phyloP scores from a whole-genome alignment of 1,140 invertebrate species.

The Frieseomelitta varia region DNA sequence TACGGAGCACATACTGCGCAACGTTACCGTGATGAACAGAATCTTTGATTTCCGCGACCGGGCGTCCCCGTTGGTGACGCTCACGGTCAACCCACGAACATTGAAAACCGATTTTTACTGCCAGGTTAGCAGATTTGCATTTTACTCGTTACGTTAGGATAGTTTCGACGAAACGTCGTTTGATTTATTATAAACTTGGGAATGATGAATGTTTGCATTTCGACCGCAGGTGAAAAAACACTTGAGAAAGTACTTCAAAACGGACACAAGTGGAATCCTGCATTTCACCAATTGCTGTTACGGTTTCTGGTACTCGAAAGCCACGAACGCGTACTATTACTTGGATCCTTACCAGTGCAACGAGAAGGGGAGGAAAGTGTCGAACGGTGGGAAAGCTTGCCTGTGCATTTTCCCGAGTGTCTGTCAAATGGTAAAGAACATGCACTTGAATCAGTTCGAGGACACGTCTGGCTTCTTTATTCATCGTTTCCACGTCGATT shows the following conservation, averaged over 20 bases:
- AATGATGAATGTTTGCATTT: background rate
- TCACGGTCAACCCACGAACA: slow-evolving; percentile 53
- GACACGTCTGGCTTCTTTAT: slow-evolving; percentile 77
- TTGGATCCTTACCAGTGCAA: slow-evolving; percentile 78
- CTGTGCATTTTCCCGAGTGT: slow-evolving; percentile 73
- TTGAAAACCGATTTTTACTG: slow-evolving; percentile 55
- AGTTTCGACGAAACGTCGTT: background rate
- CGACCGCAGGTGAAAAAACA: slow-evolving; percentile 48
- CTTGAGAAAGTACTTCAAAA: slow-evolving; percentile 71
- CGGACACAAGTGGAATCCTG: slow-evolving; percentile 70
- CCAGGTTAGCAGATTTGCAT: slow-evolving; percentile 1
- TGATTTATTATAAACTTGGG: background rate
- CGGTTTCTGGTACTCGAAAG: slow-evolving; percentile 77
- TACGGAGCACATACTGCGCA: slow-evolving; percentile 72
- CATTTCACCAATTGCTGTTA: slow-evolving; percentile 81
- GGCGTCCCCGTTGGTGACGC: slow-evolving; percentile 59
- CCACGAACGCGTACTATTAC: slow-evolving; percentile 75
- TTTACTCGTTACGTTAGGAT: background rate
- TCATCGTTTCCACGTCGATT: slow-evolving; percentile 76
- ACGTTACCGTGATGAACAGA: slow-evolving; percentile 74
- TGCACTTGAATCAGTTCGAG: slow-evolving; percentile 69
- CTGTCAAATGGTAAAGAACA: slow-evolving; percentile 72
- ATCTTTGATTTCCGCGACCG: slow-evolving; percentile 77
- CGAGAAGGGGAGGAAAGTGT: slow-evolving; percentile 62
- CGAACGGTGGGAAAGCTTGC: slow-evolving; percentile 62